Evolutionary conservation across 2,797 vertebrate species (phyloP).

Genomic region (Galaxias olidus): DNA sequence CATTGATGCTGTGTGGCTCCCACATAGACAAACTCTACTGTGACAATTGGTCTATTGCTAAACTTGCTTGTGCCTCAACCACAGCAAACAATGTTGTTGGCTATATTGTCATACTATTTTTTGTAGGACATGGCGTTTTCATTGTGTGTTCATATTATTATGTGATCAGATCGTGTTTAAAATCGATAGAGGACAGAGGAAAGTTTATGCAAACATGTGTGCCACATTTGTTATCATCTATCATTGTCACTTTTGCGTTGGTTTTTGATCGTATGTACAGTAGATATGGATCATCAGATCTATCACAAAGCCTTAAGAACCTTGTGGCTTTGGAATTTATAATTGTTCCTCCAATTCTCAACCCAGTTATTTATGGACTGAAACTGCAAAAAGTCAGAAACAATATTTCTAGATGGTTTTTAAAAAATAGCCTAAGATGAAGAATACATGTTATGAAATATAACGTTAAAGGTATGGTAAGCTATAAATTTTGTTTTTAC

Average conservation of each 20-base stretch:
- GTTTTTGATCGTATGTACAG: too few relatives aligned
- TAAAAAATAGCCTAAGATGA: too few relatives aligned
- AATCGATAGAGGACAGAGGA: conserved; percentile 2
- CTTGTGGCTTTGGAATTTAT: too few relatives aligned
- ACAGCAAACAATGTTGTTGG: background rate
- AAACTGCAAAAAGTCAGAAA: conserved; percentile 17
- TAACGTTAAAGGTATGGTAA: too few relatives aligned
- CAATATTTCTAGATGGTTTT: too few relatives aligned
- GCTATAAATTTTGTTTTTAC: too few relatives aligned
- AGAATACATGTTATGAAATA: too few relatives aligned
- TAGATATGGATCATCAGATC: too few relatives aligned
- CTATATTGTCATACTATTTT: conserved; percentile 7
- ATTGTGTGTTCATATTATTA: conserved; percentile 10
- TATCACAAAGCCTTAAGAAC: too few relatives aligned
- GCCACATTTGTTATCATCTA: conserved; percentile 1
- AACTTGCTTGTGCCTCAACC: conserved; percentile 1
- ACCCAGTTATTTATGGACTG: too few relatives aligned
- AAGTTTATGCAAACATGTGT: conserved; percentile 14
- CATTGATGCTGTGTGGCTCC: background rate
- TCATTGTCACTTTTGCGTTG: too few relatives aligned
- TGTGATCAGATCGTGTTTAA: conserved; percentile 6
- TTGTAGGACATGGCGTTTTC: background rate
- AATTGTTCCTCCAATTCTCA: too few relatives aligned
- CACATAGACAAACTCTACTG: conserved; percentile 12
- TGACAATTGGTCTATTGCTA: conserved; percentile 1